Evolutionary conservation across 1,140 invertebrate genomes (phyloP).

Genomic region (Eriosoma lanigerum): DNA sequence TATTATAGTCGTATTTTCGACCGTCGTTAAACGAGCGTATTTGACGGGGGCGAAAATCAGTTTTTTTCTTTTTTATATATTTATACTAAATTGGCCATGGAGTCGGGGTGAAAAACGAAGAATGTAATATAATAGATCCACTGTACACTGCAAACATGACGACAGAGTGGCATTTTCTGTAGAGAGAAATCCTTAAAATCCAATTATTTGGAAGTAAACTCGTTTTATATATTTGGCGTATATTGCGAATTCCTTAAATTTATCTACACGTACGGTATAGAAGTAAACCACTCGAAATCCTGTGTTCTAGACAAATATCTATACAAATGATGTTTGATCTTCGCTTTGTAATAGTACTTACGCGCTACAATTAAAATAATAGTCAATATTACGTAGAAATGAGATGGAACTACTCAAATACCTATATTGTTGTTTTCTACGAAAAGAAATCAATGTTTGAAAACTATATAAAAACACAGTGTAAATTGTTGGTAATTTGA

Average conservation of each 20-base stretch:
- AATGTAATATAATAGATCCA: too few relatives aligned
- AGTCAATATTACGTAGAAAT: too few relatives aligned
- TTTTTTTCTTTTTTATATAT: neutral
- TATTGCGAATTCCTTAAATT: slow-evolving; percentile 4
- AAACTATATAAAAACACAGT: too few relatives aligned
- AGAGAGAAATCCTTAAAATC: neutral
- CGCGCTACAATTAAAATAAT: too few relatives aligned
- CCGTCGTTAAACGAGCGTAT: too few relatives aligned
- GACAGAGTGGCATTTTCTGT: neutral
- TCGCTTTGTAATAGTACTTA: too few relatives aligned
- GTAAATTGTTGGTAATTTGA: too few relatives aligned
- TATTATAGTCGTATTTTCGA: too few relatives aligned
- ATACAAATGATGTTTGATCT: neutral
- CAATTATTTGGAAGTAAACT: neutral
- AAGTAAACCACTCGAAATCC: neutral
- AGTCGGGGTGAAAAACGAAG: neutral
- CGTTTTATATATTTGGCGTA: neutral
- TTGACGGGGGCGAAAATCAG: too few relatives aligned
- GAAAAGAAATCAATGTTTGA: too few relatives aligned
- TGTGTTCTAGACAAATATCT: neutral
- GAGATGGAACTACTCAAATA: too few relatives aligned
- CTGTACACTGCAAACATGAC: neutral
- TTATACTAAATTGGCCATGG: neutral
- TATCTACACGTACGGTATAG: neutral
- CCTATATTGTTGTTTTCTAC: too few relatives aligned